Evolutionary conservation across 2,888 invertebrate species (phyloP).

Genomic region (Oscheius myriophilus): DNA sequence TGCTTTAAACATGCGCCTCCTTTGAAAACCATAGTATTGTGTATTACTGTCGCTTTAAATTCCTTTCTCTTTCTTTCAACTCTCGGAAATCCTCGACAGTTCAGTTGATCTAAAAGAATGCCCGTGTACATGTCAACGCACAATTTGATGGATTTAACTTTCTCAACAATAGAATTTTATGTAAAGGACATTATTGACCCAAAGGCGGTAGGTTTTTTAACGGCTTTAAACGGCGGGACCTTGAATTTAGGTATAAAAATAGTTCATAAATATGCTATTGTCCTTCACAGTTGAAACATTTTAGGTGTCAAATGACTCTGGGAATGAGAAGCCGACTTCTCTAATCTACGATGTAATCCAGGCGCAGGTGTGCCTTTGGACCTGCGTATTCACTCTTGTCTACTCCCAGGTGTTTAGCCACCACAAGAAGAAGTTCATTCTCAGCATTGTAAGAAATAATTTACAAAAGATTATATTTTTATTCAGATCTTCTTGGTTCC

Average conservation of each 20-base stretch:
- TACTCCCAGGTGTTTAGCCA: slow-evolving; percentile 69
- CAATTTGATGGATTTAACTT: slow-evolving; percentile 9
- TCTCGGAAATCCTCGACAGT: no score
- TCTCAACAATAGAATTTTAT: slow-evolving; percentile 13
- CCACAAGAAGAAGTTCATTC: slow-evolving; percentile 67
- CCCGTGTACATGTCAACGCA: slow-evolving; percentile 11
- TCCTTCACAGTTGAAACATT: slow-evolving; percentile 22
- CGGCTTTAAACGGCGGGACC: no score
- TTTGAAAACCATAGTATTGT: no score
- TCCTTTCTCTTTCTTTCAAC: no score
- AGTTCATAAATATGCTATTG: no score
- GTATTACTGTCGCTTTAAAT: no score
- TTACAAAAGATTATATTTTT: neutral
- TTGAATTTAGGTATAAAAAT: no score
- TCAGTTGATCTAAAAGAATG: no score
- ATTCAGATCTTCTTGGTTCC: slow-evolving; percentile 67
- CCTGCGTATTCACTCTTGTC: slow-evolving; percentile 63
- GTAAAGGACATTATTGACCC: neutral
- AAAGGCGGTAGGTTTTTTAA: neutral
- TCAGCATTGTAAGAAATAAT: slow-evolving; percentile 56
- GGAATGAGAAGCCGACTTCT: slow-evolving; percentile 36
- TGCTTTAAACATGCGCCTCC: no score
- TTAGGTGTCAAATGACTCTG: slow-evolving; percentile 53
- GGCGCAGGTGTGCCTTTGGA: slow-evolving; percentile 68
- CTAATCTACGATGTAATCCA: slow-evolving; percentile 58